These are phyloP conservation scores for Romanogobio albipinnatus DNA, from an alignment of 2,113 vertebrate species.

Conservation along the genomic window DNA sequence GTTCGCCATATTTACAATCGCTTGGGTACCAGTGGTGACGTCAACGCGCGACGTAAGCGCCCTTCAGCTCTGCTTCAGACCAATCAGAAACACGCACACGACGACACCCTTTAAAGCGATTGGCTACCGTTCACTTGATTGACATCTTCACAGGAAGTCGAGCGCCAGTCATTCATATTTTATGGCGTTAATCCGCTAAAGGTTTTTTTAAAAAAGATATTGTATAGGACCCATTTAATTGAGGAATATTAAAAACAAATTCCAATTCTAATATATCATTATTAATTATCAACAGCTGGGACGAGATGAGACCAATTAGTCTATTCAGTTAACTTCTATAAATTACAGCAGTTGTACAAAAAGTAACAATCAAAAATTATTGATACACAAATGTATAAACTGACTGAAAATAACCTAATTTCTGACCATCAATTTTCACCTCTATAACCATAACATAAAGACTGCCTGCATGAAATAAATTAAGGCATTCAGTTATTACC, in stretches of 20 bases:
- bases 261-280: no score
- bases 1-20: conserved; percentile 74
- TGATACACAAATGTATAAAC: neutral
- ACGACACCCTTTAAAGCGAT: conserved; percentile 7
- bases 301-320: neutral
- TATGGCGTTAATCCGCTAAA: neutral
- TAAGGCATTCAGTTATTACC: neutral
- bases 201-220: neutral
- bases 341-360: neutral
- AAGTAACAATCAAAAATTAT: neutral
- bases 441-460: neutral
- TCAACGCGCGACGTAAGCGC: neutral
- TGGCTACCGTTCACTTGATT: conserved; percentile 25
- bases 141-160: neutral
- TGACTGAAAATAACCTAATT: neutral
- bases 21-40: neutral
- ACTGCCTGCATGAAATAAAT: neutral
- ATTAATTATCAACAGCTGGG: no score
- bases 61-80: no score
- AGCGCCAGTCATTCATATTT: neutral
- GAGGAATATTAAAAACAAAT: neutral
- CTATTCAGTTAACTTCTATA: neutral
- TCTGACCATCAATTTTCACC: neutral
- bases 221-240: no score
- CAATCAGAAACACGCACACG: conserved; percentile 26